Evolutionary conservation across 2,113 vertebrate genomes (phyloP).

Genomic region (Onychostruthus taczanowskii): DNA sequence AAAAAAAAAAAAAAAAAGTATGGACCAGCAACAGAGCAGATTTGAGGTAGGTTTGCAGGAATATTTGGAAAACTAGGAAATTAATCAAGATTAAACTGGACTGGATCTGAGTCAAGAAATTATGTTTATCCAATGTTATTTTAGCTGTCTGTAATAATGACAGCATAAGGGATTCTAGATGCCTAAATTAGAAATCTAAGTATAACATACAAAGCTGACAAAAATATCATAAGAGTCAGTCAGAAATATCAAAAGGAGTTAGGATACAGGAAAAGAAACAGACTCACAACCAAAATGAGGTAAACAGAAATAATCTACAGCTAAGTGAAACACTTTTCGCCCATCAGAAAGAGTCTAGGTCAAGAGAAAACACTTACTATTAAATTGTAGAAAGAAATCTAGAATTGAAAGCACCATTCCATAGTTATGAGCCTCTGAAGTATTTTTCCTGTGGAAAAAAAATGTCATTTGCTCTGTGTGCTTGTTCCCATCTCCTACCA

Average conservation of each 20-base stretch:
- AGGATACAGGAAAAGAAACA: background rate
- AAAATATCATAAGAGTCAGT: background rate
- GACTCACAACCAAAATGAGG: fast-evolving
- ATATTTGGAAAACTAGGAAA: background rate
- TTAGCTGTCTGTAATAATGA: background rate
- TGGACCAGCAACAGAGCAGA: background rate
- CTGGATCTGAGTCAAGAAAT: background rate
- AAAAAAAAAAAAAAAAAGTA: background rate
- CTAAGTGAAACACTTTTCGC: background rate
- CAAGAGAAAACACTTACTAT: background rate
- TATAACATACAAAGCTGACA: background rate
- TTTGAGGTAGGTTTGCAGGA: background rate
- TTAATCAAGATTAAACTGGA: background rate
- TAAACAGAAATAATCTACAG: background rate
- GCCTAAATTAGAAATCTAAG: background rate
- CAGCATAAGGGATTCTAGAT: background rate
- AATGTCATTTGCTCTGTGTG: fast-evolving
- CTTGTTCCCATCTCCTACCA: background rate
- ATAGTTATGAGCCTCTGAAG: background rate
- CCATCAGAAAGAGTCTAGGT: background rate
- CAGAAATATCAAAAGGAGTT: background rate
- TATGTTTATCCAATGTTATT: background rate
- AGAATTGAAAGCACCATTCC: background rate
- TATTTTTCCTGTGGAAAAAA: background rate
- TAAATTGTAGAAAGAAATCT: background rate